Percentiles rank a stretch among this genome's conserved stretches.
Conservation (phyloP, 2,888 invertebrate genomes). For the Argyresthia goedartella region DNA sequence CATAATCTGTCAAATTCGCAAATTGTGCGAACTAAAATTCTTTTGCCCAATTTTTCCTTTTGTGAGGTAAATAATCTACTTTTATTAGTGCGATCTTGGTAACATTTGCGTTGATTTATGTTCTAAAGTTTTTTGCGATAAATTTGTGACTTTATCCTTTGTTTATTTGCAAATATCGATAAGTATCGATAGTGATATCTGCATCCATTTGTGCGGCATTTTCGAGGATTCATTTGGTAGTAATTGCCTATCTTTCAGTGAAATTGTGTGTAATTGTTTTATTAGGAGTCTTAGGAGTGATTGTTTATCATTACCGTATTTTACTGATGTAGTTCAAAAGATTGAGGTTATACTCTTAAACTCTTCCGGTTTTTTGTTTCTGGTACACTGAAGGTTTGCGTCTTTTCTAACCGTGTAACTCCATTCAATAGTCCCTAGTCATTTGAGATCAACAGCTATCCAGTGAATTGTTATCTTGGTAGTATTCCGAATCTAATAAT, state of each 20-base stretch:
- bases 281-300: neutral
- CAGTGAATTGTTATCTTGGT: no score
- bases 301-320: neutral
- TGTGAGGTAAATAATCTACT: slow-evolving; percentile 11
- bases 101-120: slow-evolving; percentile 7
- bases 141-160: neutral
- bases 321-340: neutral
- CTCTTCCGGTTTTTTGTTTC: no score
- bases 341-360: no score
- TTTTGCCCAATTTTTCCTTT: slow-evolving; percentile 8
- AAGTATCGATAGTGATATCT: neutral
- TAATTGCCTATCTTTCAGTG: no score
- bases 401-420: no score
- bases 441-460: no score
- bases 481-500: no score
- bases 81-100: neutral
- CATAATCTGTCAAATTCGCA: slow-evolving; percentile 10
- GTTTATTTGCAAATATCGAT: neutral
- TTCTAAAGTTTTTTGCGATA: neutral
- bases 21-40: slow-evolving; percentile 1
- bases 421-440: no score
- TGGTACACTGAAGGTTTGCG: no score
- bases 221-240: neutral
- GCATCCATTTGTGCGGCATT: neutral
- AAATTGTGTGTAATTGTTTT: no score